A percentile compares a stretch with the other conserved stretches of the same genome.
Evolutionary conservation across 1,140 invertebrate species (phyloP).

Genomic region (Aphelinus atriplicis): DNA sequence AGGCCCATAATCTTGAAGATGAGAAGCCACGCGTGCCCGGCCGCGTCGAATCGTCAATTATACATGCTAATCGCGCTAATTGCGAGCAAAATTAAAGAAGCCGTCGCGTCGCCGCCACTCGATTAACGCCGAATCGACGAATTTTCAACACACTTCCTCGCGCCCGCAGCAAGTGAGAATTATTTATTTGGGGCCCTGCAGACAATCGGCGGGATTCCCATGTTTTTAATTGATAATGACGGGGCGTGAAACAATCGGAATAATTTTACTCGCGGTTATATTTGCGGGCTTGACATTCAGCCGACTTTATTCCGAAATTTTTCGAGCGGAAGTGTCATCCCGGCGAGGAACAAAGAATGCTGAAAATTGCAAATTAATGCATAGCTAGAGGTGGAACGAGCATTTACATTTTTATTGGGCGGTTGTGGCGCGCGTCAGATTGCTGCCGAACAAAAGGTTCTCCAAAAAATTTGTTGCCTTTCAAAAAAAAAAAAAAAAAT

Average conservation of each 20-base stretch:
- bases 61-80: constrained; percentile 34
- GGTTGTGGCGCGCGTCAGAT: neutral
- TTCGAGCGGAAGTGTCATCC: neutral
- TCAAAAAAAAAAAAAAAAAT: no score
- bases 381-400: neutral
- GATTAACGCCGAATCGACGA: constrained; percentile 24
- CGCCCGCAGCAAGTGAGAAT: neutral
- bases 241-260: neutral
- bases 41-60: constrained; percentile 13
- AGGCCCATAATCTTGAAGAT: no score
- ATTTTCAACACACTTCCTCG: constrained; percentile 8
- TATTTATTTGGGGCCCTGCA: no score
- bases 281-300: constrained; percentile 1
- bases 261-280: neutral
- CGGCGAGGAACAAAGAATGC: neutral
- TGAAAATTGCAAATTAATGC: constrained; percentile 13
- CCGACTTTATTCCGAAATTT: constrained; percentile 25
- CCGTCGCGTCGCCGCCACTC: neutral
- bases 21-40: neutral
- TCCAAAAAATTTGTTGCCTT: no score
- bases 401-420: constrained; percentile 6
- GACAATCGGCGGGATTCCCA: neutral
- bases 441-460: no score
- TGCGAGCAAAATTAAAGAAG: constrained; percentile 4
- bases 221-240: neutral